Base-by-base conservation (phyloP, 1,140 invertebrate genomes). In the Aleiodes sp. region DNA sequence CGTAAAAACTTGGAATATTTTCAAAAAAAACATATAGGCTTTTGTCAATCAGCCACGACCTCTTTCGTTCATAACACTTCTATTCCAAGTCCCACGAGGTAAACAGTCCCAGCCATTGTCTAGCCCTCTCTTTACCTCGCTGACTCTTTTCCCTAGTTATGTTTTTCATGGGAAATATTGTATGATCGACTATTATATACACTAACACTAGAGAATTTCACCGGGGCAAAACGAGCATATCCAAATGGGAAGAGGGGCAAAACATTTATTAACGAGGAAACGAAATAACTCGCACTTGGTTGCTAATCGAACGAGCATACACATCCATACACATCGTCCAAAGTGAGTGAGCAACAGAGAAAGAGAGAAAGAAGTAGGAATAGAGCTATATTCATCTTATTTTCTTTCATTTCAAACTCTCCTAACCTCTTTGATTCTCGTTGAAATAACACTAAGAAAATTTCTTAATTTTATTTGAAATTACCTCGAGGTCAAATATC, bases 181-280 rank as follows among this genome's bases (percentile, higher is more conserved):
- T 52, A 52, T 52, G 46, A 65, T 46, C 21, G 35, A 12, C 19
- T 46, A 2, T 46, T 26, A 37, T 65, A 10, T 19, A 33, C 26
- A 28, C 26, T 26, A 14, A 2, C 33, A 24, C 35, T 52, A 52
- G 68, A 70, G 68, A 70, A 70, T 64, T n/a, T 70, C 68, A 19
- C 37, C 26, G 33, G 31, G 68, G 33, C 60, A 35, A 1, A 39
- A 57, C 37, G 19, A 57, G 31, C 9, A 10, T 14, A 28, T 21
- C 8, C 73, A 75, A 75, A 73, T 76, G 72, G 57, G 8, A 10
- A 10, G 52, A 62, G 33, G 67, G 28, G 67, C 24, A 71, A 68
- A 73, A 78, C 79, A 79, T 80, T 84, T 84, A 85, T 86, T 86
- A 86, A 85, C 83, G 81, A 84, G 83, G 84, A 85, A 84, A 78